Base-by-base conservation (phyloP, 2,888 invertebrate genomes). In the Chrysolina oricalcia region DNA sequence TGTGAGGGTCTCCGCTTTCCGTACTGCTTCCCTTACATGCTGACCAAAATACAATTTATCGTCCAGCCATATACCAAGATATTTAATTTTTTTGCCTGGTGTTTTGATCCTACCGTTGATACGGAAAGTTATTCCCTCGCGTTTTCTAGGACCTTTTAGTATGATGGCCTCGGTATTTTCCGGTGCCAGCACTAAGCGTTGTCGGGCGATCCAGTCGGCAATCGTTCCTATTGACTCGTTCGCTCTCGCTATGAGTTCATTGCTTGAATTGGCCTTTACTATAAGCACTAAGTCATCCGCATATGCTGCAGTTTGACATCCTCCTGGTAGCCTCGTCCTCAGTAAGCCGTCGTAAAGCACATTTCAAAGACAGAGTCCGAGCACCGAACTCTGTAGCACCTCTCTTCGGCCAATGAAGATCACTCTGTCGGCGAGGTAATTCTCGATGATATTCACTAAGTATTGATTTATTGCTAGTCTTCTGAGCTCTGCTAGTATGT, bases 401-500 rank as follows among this genome's bases (percentile, higher is more conserved):
- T 23, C 40, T 43, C 13, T 53, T 4, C 6, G 3, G 50, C 19
- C 40, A 23, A 10, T 21, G 17, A 2, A 43, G 4, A 70, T 6
- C 4, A 1, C 43, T 41, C 35, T 70, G 1, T 62, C 43, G 0
- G 6, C 17, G n/a, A 59, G 59, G n/a, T 70, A 70, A 1, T 21
- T 19, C 9, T 13, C 40, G 9, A 62, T 43, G 9, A 62, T 43
- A 10, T 50, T 70, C 3, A 59, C 41, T 15, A 72, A n/a, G 27
- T 63, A 72, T 19, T 11, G 19, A 8, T n/a, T 59, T 1, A 46
- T 23, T 6, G 8, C 10, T 10, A 50, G 17, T 19, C 27, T 27
- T 21, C 59, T 21, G 21, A 21, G 17, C 8, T 27, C 13, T 17
- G 0, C n/a, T 17, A 76, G 46, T 56, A 76, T 76, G 10, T 13